These are phyloP conservation scores for Hymenopus coronatus DNA, from an alignment of 2,888 invertebrate species.

Conservation along the genomic window DNA sequence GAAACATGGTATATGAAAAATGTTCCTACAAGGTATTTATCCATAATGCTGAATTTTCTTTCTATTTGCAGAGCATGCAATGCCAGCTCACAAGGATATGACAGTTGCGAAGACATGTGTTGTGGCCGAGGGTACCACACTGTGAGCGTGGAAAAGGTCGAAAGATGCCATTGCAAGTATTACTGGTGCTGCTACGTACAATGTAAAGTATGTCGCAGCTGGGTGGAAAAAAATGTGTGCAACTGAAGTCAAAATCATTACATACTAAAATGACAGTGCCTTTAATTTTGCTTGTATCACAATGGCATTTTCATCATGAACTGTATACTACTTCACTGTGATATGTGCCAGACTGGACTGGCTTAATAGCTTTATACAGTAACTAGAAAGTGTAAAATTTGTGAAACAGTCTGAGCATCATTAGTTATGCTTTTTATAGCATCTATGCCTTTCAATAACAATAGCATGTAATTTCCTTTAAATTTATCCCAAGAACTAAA, in stretches of 20 bases:
- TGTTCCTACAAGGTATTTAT: too few relatives aligned
- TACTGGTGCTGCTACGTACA: constrained; percentile 86
- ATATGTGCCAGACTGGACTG: neutral
- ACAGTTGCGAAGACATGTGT: constrained; percentile 77
- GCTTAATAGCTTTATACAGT: neutral
- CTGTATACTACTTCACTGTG: neutral
- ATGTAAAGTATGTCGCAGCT: constrained; percentile 75
- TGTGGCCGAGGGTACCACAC: constrained; percentile 78
- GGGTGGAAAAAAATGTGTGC: constrained; percentile 71
- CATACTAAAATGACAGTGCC: neutral
- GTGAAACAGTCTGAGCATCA: neutral
- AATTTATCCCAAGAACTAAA: neutral
- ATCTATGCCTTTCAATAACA: neutral
- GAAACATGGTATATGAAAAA: too few relatives aligned
- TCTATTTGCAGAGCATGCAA: constrained; percentile 64
- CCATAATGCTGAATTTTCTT: neutral
- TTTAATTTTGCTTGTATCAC: neutral
- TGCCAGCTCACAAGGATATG: constrained; percentile 60
- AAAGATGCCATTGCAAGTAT: constrained; percentile 81
- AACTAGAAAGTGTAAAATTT: neutral
- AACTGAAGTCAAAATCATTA: constrained; percentile 47
- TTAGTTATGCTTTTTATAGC: neutral
- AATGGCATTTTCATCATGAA: neutral
- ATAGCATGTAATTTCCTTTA: neutral
- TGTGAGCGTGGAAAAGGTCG: constrained; percentile 63